Evolutionary conservation across 2,797 vertebrate species (phyloP).

Genomic region (Mormyrus hasselquistii): DNA sequence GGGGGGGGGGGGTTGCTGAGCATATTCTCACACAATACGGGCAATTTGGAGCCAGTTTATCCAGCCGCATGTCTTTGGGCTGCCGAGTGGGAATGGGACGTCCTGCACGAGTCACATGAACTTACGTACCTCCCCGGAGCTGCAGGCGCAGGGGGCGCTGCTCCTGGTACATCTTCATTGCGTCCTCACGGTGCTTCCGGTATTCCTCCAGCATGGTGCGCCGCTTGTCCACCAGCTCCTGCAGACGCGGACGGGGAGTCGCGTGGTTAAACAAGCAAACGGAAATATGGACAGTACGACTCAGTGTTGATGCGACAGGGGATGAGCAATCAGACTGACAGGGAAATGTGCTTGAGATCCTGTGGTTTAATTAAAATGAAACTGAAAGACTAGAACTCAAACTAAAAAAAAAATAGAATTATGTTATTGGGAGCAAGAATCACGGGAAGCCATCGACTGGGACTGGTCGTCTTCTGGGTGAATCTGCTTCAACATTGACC

Average conservation of each 20-base stretch:
- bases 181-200: slow-evolving; percentile 75
- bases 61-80: not conserved
- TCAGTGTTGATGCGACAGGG: not conserved
- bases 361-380: not conserved
- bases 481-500: not conserved
- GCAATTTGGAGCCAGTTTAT: not conserved
- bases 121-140: slow-evolving; percentile 76
- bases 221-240: slow-evolving; percentile 92
- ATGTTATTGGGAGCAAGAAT: not conserved
- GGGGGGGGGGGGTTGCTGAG: not conserved
- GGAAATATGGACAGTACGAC: not conserved
- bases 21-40: not conserved
- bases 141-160: slow-evolving; percentile 84
- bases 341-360: not conserved
- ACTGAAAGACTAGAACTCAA: not conserved
- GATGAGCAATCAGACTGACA: not conserved
- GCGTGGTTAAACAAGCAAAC: not conserved
- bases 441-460: not conserved
- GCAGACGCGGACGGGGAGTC: slow-evolving; percentile 23
- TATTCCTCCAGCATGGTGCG: slow-evolving; percentile 95
- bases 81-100: not conserved
- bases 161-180: slow-evolving; percentile 70
- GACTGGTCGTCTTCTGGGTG: not conserved
- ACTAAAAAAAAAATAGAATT: not conserved
- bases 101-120: not conserved